Base-by-base conservation (phyloP, 1,140 invertebrate species). In the Agraylea sexmaculata region DNA sequence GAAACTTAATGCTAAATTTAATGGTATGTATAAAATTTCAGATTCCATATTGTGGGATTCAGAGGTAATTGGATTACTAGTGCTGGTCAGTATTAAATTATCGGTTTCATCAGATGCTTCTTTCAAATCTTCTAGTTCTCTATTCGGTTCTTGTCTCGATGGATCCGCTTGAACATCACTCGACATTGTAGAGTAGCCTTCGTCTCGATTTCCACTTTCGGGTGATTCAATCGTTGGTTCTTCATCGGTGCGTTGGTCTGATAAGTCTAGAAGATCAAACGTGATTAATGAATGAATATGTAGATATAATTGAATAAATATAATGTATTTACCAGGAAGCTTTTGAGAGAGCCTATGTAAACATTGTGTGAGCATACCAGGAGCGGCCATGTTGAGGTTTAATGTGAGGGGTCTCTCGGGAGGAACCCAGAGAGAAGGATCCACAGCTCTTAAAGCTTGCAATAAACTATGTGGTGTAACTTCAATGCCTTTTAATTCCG, bases 161-260 rank as follows among this genome's bases (percentile, higher is more conserved):
- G 70, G 71, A 47, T 83, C 78, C 1, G 75, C 75, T 55, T 87
- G 82, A 2, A 87, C 80, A 55, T 89, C 84, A 51, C 82, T 86
- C 1, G 84, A 87, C 84, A 89, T 89, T 3, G 85, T 87, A 19
- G 84, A 87, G 56, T 89, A 89, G 1, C 84, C 85, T 60, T 89
- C 85, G 61, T 87, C 85, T 47, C 80, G 73, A 45, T 81, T 83
- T 8, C 80, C 80, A 50, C 73, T 79, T 49, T 80, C 77, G 0
- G 77, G 77, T 45, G 76, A 78, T 55, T 78, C 75, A 40, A 73
- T 74, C 7, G 72, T 70, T 4, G 66, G 71, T 54, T 74, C 73
- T 31, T 70, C 69, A 53, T 70, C 70, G 17, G 52, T 53, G 12
- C 48, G 58, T 48, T 64, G 63, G 16, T 66, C 66, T 8, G 55